Evolutionary conservation across 2,113 vertebrate genomes (phyloP).

Genomic region (Melanostigma gelatinosum): DNA sequence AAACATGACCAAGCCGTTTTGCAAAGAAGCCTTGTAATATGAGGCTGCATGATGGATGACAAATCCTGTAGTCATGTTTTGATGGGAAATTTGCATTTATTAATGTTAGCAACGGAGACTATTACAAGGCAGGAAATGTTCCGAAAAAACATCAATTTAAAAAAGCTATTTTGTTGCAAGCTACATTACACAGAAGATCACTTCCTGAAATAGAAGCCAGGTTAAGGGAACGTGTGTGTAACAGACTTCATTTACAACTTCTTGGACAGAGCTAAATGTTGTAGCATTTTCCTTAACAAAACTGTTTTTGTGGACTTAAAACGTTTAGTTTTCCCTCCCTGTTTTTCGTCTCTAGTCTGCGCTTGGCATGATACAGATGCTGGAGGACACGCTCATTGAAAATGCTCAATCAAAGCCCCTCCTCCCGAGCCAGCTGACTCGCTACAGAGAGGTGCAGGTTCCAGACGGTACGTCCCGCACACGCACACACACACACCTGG

Average conservation of each 20-base stretch:
- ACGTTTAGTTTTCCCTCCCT: neutral
- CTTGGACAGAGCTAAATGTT: neutral
- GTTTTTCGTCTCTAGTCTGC: slow-evolving; percentile 84
- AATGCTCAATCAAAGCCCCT: slow-evolving; percentile 97
- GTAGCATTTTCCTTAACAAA: neutral
- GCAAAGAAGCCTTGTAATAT: neutral
- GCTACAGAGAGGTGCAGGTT: slow-evolving; percentile 97
- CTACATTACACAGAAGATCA: neutral
- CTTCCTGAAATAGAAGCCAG: neutral
- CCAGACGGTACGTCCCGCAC: slow-evolving; percentile 90
- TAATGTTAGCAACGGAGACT: neutral
- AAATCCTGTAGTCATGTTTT: neutral
- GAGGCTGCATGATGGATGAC: neutral
- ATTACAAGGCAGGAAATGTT: neutral
- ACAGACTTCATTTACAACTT: neutral
- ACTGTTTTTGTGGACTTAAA: neutral
- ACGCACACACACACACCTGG: too few relatives aligned
- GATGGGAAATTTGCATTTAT: neutral
- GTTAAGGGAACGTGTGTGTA: neutral
- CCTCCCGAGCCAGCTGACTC: slow-evolving; percentile 97
- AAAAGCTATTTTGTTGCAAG: neutral
- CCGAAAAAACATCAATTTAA: neutral
- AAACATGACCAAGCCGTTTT: neutral
- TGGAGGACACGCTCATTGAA: slow-evolving; percentile 95
- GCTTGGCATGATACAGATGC: slow-evolving; percentile 94